These are phyloP conservation scores for Gallinago media DNA, from an alignment of 2,113 vertebrate genomes.

Conservation along the genomic window DNA sequence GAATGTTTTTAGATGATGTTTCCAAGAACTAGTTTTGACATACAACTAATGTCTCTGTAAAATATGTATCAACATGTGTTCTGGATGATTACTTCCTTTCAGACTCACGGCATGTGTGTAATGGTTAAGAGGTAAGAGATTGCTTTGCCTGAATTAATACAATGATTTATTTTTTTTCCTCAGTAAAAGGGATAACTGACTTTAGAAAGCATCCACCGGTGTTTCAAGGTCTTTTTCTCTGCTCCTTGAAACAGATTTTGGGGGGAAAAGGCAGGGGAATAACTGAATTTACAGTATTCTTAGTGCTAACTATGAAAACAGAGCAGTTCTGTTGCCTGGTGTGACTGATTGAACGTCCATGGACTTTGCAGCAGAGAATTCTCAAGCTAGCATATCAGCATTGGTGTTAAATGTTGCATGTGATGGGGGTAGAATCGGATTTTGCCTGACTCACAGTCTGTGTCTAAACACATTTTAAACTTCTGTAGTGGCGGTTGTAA, in stretches of 20 bases:
- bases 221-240: neutral
- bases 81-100: neutral
- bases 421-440: neutral
- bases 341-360: constrained; percentile 23
- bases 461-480: constrained; percentile 6
- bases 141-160: neutral
- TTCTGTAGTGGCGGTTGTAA: neutral
- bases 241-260: neutral
- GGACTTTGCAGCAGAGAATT: constrained; percentile 33
- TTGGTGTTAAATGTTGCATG: constrained; percentile 40
- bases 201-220: neutral
- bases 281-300: neutral
- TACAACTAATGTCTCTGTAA: constrained; percentile 14
- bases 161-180: neutral
- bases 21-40: constrained; percentile 47
- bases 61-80: constrained; percentile 25
- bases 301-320: neutral
- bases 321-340: neutral
- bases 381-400: neutral
- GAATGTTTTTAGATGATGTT: constrained; percentile 13
- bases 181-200: neutral
- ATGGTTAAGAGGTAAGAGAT: neutral
- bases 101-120: neutral
- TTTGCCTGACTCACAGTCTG: neutral
- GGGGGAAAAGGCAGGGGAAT: neutral